Conservation (phyloP, 1,140 invertebrate genomes). For the Drosophila fuyamai region DNA sequence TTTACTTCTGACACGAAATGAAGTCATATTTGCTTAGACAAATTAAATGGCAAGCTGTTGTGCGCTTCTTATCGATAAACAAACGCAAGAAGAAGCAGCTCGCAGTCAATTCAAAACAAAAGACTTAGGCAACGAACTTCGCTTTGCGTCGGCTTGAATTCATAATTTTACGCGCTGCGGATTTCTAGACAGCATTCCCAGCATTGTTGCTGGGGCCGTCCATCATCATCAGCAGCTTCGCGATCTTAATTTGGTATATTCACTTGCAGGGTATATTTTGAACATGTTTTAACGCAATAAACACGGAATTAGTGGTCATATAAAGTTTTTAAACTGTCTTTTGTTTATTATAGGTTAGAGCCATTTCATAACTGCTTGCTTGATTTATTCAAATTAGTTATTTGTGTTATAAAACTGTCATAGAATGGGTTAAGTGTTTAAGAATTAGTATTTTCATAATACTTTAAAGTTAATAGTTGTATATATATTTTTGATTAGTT, state of each 20-base stretch:
- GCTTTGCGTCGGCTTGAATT: constrained; percentile 37
- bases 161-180: constrained; percentile 68
- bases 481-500: no score
- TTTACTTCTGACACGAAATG: constrained; percentile 39
- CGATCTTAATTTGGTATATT: constrained; percentile 5
- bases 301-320: constrained; percentile 15
- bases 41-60: constrained; percentile 56
- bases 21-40: constrained; percentile 77
- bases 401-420: background rate
- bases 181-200: constrained; percentile 76
- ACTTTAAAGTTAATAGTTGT: background rate
- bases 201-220: constrained; percentile 61
- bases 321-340: constrained; percentile 1
- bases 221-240: constrained; percentile 40
- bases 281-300: constrained; percentile 10
- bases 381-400: constrained; percentile 1
- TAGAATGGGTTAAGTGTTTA: background rate
- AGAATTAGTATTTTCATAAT: background rate
- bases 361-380: no score
- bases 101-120: constrained; percentile 48
- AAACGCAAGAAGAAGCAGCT: constrained; percentile 48
- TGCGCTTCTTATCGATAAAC: constrained; percentile 31
- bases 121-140: constrained; percentile 80
- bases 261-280: constrained; percentile 7
- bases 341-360: background rate